Conservation (phyloP, 2,113 vertebrate genomes). For the Dasyurus viverrinus region DNA sequence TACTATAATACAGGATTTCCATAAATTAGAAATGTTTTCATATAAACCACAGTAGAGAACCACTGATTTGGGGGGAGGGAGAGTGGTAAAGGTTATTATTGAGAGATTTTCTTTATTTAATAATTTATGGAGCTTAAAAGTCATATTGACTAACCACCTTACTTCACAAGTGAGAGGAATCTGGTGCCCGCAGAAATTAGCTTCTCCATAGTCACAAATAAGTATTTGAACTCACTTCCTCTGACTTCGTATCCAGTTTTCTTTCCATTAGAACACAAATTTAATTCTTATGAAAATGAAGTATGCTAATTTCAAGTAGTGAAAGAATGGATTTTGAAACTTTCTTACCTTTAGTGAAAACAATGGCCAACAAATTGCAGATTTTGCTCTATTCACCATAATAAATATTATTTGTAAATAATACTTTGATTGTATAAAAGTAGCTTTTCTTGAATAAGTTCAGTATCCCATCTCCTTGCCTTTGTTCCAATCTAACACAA, state of each 20-base stretch:
- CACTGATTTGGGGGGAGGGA: background rate
- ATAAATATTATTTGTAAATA: background rate
- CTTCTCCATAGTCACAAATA: background rate
- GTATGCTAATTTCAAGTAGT: background rate
- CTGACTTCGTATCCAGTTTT: background rate
- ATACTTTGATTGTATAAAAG: constrained; percentile 38
- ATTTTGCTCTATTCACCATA: background rate
- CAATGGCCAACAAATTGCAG: background rate
- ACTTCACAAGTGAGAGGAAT: background rate
- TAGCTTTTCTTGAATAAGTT: constrained; percentile 38
- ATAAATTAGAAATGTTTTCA: background rate
- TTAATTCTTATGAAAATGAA: background rate
- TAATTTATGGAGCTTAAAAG: background rate
- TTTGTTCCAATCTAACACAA: background rate
- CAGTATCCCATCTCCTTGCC: constrained; percentile 3
- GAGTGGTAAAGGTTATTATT: background rate
- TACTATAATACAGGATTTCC: background rate
- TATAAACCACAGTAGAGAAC: background rate
- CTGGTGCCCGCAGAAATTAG: background rate
- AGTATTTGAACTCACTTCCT: background rate
- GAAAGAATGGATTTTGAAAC: background rate
- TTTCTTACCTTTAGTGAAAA: constrained; percentile 33
- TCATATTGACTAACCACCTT: background rate
- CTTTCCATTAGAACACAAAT: background rate
- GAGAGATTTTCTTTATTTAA: background rate